Base-by-base conservation (phyloP, 1,140 invertebrate species). In the Caenorhabditis latens region DNA sequence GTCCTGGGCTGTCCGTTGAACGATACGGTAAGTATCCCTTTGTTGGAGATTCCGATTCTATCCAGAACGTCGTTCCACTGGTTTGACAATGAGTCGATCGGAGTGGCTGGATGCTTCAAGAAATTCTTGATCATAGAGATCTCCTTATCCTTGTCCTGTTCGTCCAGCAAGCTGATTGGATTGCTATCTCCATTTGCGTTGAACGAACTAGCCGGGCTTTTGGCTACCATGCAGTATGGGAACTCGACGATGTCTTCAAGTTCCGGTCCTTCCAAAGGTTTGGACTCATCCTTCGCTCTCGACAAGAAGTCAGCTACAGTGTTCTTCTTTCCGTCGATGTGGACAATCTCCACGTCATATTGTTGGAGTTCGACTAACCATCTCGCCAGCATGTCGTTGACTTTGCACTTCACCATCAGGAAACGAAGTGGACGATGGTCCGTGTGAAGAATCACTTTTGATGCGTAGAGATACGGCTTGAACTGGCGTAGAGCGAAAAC, bases 301-400 rank as follows among this genome's bases (percentile, higher is more conserved):
- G 85, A 86, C 4, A 86, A 32, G 13, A 42, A 63, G 42, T 83
- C 85, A 7, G 83, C 67, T 11, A 87, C 65, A 7, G 58, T 67
- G 48, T 87, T 84, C 14, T 53, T 55, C 63, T 87, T 84, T 19
- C 83, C 86, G n/a, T 58, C 61, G 24, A 67, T 85, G n/a, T 85
- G 53, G 7, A 50, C 46, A 2, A 84, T 67, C 46, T 58, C 24
- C 4, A 65, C 48, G 4, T 24, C 16, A 19, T 48, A 84, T 14
- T 53, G n/a, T 16, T 83, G 86, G 2, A 87, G 48, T 11, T 71
- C 83, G 0, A 87, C 58, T 3, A 85, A 55, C 57, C 86, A 65
- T 43, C 53, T 21, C 0, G 58, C 83, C 13, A 83, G 61, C 6
- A 42, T 67, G n/a, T 65, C 65, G 14, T 61, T 8, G 16, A 42